These are phyloP conservation scores for Caenorhabditis sp. DNA, from an alignment of 2,888 invertebrate genomes.

Conservation along the genomic window DNA sequence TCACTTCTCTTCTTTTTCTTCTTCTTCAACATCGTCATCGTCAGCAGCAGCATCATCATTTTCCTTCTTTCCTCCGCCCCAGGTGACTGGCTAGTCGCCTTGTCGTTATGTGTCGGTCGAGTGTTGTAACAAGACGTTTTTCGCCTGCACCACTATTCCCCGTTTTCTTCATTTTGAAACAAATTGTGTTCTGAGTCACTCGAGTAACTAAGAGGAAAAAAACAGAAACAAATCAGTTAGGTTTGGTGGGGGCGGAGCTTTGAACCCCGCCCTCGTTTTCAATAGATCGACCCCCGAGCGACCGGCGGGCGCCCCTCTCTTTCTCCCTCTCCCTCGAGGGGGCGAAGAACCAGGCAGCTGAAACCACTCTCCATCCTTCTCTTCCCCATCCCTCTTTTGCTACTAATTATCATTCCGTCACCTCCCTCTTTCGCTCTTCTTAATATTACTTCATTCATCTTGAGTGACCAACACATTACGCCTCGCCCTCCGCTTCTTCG, in stretches of 20 bases:
- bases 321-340: not conserved
- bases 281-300: conserved; percentile 40
- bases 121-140: conserved; percentile 42
- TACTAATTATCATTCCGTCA: conserved; percentile 51
- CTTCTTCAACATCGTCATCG: conserved; percentile 9
- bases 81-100: conserved; percentile 49
- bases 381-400: conserved; percentile 15
- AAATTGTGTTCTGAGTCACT: conserved; percentile 1
- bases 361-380: conserved; percentile 31
- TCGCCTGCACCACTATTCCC: not conserved
- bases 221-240: conserved; percentile 33
- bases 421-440: conserved; percentile 16
- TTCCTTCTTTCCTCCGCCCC: conserved; percentile 25
- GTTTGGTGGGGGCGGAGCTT: conserved; percentile 24
- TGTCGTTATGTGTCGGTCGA: conserved; percentile 48
- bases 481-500: conserved; percentile 18
- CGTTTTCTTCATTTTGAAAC: not conserved
- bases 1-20: conserved; percentile 1
- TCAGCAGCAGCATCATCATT: conserved; percentile 7
- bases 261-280: conserved; percentile 32
- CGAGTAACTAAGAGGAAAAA: not conserved
- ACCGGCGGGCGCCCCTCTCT: conserved; percentile 26
- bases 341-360: conserved; percentile 14
- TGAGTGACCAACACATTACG: conserved; percentile 52
- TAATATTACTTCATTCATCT: conserved; percentile 46